Conservation (phyloP, 2,797 vertebrate genomes). For the Peromyscus aztecus region DNA sequence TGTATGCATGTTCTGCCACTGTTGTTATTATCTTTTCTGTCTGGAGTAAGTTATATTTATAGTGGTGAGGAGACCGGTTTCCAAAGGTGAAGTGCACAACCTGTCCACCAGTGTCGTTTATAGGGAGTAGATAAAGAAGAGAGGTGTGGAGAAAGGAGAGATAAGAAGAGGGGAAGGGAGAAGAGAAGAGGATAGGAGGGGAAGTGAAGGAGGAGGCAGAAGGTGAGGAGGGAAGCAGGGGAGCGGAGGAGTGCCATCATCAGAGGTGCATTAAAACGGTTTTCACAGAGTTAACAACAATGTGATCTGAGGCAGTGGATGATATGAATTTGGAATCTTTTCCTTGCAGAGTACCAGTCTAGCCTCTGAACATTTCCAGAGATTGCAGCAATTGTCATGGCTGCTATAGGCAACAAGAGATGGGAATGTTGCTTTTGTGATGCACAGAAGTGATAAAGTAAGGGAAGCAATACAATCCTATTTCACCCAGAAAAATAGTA, state of each 20-base stretch:
- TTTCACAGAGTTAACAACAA: slow-evolving; percentile 1
- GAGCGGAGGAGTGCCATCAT: neutral
- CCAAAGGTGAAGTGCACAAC: neutral
- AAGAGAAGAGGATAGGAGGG: neutral
- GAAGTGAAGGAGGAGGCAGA: neutral
- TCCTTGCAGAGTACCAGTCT: neutral
- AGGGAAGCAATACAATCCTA: slow-evolving; percentile 52
- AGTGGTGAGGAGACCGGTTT: neutral
- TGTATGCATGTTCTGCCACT: neutral
- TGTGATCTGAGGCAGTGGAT: neutral
- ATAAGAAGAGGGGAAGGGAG: neutral
- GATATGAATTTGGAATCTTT: neutral
- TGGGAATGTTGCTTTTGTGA: neutral
- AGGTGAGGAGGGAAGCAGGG: neutral
- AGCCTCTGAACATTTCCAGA: slow-evolving; percentile 12
- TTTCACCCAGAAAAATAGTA: slow-evolving; percentile 57
- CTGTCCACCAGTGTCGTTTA: neutral
- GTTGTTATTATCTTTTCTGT: neutral
- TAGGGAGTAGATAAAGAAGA: neutral
- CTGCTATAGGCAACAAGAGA: neutral
- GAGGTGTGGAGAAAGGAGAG: neutral
- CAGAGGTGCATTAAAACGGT: neutral
- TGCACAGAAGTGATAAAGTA: neutral
- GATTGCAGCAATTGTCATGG: neutral
- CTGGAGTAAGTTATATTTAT: neutral